Evolutionary conservation across 2,888 invertebrate genomes (phyloP).

Genomic region (Oscheius sp.): DNA sequence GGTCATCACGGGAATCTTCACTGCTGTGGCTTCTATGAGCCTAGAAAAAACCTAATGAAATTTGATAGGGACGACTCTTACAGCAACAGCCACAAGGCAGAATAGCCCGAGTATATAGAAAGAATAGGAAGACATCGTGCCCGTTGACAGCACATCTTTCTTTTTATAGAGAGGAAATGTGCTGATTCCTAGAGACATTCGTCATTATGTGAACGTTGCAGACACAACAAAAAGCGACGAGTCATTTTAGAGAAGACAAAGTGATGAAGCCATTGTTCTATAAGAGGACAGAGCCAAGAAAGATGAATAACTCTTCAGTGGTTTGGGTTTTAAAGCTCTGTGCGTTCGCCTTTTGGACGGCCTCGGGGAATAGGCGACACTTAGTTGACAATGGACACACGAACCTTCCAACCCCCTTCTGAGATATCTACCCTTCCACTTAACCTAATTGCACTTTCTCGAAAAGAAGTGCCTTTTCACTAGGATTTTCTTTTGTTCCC

Average conservation of each 20-base stretch:
- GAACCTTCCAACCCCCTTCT: slow-evolving; percentile 6
- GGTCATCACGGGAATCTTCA: background rate
- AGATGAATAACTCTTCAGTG: slow-evolving; percentile 28
- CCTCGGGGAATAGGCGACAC: slow-evolving; percentile 36
- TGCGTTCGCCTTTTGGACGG: slow-evolving; percentile 17
- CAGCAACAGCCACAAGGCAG: background rate
- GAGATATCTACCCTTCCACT: slow-evolving; percentile 8
- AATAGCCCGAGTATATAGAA: background rate
- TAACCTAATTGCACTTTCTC: slow-evolving; percentile 17
- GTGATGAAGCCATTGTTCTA: background rate
- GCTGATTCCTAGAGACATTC: background rate
- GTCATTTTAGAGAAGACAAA: background rate
- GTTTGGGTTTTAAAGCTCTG: slow-evolving; percentile 14
- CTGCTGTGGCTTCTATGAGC: background rate
- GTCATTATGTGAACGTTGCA: background rate
- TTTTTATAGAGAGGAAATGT: background rate
- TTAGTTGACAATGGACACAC: slow-evolving; percentile 32
- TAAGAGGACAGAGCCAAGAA: background rate
- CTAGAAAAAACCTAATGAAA: background rate
- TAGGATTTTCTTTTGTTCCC: background rate
- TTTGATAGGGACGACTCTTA: background rate
- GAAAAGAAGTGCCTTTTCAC: background rate
- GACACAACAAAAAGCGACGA: background rate
- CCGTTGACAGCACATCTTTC: background rate
- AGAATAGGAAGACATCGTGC: background rate